Evolutionary conservation across 2,888 invertebrate species (phyloP).

Genomic region (Fragum whitleyi): DNA sequence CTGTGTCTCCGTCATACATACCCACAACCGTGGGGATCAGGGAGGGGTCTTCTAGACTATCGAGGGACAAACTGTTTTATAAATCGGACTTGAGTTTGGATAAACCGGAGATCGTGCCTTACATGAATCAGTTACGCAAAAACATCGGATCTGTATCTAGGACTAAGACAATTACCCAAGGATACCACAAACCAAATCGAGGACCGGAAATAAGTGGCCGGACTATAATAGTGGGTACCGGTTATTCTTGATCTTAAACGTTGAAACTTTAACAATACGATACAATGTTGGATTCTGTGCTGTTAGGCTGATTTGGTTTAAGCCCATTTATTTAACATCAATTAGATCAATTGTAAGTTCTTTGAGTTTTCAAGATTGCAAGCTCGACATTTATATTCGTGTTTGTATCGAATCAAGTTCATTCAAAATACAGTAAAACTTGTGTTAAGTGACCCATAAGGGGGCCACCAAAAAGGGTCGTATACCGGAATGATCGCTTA

Average conservation of each 20-base stretch:
- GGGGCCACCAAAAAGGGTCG: no score
- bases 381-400: no score
- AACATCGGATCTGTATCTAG: constrained; percentile 43
- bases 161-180: constrained; percentile 34
- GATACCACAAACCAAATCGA: constrained; percentile 25
- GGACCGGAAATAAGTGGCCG: constrained; percentile 63
- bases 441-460: no score
- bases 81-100: constrained; percentile 32
- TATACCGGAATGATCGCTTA: no score
- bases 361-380: no score
- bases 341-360: not conserved
- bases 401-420: no score
- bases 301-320: not conserved
- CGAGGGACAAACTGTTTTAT: constrained; percentile 26
- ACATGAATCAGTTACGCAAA: constrained; percentile 60
- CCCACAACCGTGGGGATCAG: constrained; percentile 13
- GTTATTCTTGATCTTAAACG: constrained; percentile 13
- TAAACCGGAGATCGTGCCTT: constrained; percentile 33
- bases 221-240: constrained; percentile 63
- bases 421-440: no score
- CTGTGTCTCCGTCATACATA: constrained; percentile 59
- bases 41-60: not conserved
- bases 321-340: not conserved
- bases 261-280: no score
- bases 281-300: not conserved